A percentile compares a stretch with the other conserved stretches of the same genome.
Conservation (phyloP, 2,113 vertebrate species). For the Corythaeola cristata region DNA sequence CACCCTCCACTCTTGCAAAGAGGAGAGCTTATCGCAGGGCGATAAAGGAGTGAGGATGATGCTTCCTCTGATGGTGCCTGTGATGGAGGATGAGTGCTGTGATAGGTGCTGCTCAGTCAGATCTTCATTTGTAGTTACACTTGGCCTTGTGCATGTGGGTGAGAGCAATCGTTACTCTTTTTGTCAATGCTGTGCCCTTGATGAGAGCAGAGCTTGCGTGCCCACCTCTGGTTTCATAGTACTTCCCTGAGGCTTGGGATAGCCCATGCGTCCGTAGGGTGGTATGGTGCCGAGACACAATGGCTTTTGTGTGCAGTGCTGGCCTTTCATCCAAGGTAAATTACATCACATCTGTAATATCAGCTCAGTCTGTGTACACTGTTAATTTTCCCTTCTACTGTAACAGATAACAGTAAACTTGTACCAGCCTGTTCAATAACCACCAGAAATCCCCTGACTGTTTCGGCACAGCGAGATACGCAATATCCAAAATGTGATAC, state of each 20-base stretch:
- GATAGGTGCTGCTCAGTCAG: background rate
- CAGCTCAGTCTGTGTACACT: background rate
- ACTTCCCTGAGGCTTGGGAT: background rate
- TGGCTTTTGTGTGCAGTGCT: background rate
- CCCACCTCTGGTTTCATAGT: background rate
- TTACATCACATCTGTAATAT: background rate
- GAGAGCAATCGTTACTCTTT: background rate
- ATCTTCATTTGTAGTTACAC: background rate
- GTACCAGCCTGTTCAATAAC: background rate
- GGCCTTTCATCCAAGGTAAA: background rate
- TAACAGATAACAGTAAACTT: background rate
- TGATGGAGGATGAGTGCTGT: background rate
- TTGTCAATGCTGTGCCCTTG: accelerated
- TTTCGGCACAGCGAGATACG: background rate
- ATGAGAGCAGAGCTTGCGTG: background rate
- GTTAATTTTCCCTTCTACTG: background rate
- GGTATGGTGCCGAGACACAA: background rate
- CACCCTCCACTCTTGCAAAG: background rate
- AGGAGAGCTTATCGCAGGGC: background rate
- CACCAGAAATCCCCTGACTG: background rate
- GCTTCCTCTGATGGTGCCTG: background rate
- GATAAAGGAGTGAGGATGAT: background rate
- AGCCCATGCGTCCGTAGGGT: accelerated
- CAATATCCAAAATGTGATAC: background rate
- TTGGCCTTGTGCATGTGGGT: background rate